Percentiles rank a stretch among this genome's conserved stretches.
Conservation (phyloP, 2,888 invertebrate genomes). For the Nysson spinosus region DNA sequence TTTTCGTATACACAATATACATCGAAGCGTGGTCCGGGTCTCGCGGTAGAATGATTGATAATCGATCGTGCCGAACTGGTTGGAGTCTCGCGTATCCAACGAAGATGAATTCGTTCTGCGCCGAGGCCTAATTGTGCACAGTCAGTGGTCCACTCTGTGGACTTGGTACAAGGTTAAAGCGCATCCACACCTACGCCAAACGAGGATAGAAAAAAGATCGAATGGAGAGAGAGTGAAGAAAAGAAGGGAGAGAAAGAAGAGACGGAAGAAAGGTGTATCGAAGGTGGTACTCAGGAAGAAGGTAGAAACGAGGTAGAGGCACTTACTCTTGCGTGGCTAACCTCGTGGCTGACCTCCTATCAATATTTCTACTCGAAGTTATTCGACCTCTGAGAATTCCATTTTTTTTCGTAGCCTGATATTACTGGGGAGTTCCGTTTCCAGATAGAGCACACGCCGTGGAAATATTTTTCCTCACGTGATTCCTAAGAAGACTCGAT, state of each 20-base stretch:
- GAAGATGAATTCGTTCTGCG: conserved; percentile 74
- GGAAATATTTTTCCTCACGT: conserved; percentile 21
- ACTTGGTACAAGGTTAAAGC: conserved; percentile 42
- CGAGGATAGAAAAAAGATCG: conserved; percentile 18
- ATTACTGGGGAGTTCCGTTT: conserved; percentile 1
- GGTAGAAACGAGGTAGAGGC: not conserved
- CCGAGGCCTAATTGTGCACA: conserved; percentile 73
- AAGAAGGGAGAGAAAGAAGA: not conserved
- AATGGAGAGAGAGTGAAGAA: not conserved
- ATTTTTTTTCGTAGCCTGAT: conserved; percentile 9
- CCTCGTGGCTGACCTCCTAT: conserved; percentile 60
- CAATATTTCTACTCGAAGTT: conserved; percentile 59
- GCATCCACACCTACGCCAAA: conserved; percentile 55
- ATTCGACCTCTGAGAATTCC: conserved; percentile 59
- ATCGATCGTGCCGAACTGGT: conserved; percentile 69
- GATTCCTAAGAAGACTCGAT: conserved; percentile 8
- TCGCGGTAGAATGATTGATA: conserved; percentile 70
- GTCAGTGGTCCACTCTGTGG: conserved; percentile 68
- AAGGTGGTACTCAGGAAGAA: conserved; percentile 19
- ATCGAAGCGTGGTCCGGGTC: conserved; percentile 26
- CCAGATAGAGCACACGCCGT: not conserved
- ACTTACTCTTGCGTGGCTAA: conserved; percentile 51
- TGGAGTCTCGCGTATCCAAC: conserved; percentile 66
- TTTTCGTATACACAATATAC: conserved; percentile 25
- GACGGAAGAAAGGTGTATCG: not conserved